Evolutionary conservation across 2,888 invertebrate species (phyloP), one percentile per base, ranked within the genome.

Genomic region (Smittia sp.): DNA sequence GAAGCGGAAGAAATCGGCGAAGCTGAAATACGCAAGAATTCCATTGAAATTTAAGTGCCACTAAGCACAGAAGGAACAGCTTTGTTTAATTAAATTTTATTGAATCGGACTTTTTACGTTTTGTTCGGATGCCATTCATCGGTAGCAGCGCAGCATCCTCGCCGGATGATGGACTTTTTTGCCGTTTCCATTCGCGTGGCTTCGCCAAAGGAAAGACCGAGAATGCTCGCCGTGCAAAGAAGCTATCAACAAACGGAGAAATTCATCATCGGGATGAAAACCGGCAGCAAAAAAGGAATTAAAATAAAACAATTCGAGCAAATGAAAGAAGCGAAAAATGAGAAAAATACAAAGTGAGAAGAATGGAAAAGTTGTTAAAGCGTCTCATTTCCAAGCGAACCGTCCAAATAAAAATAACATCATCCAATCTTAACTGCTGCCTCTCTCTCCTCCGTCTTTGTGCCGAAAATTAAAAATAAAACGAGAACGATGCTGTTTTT

Each of bases 71-170:
- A 63, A 63, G 22, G 13, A 63, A 27, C 25, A 25, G 22, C n/a
- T 32, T 18, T 66, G 38, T 32, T 66, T 66, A 66, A 66, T 66
- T 66, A 18, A 66, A 66, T 66, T 66, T 66, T 32, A 66, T 66
- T 66, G 66, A 39, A 66, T 66, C 20, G 32, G 9, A 22, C 18
- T 18, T 22, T 13, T 58, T 13, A n/a, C n/a, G 22, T 22, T 58
- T 58, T 58, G 22, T 18, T 58, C 58, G 4, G n/a, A 46, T 46
- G 22, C 18, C 58, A 58, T 46, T 46, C 46, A 46, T 46, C 46
- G 46, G 46, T 46, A 15, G 46, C 46, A 7, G 20, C 58, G 2
- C 24, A 22, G 58, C 58, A 20, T 9, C 24, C 7, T 7, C 11
- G 22, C 9, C 58, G 15, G 25, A 63, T 63, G 63, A 63, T 63